Percentiles rank a stretch among this genome's conserved stretches.
Evolutionary conservation across 2,113 vertebrate species (phyloP).

Genomic region (Oryzias javanicus): DNA sequence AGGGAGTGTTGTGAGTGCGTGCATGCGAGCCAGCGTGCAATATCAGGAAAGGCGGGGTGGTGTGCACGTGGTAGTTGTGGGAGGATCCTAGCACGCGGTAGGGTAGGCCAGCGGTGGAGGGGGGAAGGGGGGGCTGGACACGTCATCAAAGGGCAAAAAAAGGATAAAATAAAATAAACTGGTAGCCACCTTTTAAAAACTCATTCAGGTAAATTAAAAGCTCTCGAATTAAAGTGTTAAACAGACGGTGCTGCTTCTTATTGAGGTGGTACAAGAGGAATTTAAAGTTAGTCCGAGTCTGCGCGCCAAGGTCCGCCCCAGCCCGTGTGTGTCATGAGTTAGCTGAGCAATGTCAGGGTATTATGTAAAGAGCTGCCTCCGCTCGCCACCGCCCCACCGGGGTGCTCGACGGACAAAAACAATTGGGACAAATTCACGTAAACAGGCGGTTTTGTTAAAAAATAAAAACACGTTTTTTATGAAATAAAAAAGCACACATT

Average conservation of each 20-base stretch:
- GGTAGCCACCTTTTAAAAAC: background rate
- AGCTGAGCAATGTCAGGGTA: constrained; percentile 71
- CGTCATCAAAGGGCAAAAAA: constrained; percentile 76
- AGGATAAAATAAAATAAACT: constrained; percentile 29
- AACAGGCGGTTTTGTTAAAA: background rate
- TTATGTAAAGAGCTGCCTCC: constrained; percentile 73
- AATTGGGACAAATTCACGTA: constrained; percentile 35
- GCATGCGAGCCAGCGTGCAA: constrained; percentile 57
- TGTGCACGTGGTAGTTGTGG: constrained; percentile 65
- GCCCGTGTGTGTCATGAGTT: constrained; percentile 70
- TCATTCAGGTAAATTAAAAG: constrained; percentile 10
- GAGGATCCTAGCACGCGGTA: constrained; percentile 62
- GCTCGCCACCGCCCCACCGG: constrained; percentile 77
- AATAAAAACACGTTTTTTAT: background rate
- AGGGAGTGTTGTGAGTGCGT: constrained; percentile 63
- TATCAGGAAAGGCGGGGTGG: constrained; percentile 19
- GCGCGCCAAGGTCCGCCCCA: constrained; percentile 60
- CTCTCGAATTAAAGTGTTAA: background rate
- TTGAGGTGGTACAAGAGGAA: too few species aligned
- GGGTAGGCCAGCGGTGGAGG: constrained; percentile 21
- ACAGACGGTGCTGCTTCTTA: background rate
- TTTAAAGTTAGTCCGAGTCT: background rate
- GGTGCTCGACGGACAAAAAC: constrained; percentile 40
- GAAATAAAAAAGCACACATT: accelerated
- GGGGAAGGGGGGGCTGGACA: constrained; percentile 62